Conservation (phyloP, 2,888 invertebrate genomes). For the Bugulina stolonifera region DNA sequence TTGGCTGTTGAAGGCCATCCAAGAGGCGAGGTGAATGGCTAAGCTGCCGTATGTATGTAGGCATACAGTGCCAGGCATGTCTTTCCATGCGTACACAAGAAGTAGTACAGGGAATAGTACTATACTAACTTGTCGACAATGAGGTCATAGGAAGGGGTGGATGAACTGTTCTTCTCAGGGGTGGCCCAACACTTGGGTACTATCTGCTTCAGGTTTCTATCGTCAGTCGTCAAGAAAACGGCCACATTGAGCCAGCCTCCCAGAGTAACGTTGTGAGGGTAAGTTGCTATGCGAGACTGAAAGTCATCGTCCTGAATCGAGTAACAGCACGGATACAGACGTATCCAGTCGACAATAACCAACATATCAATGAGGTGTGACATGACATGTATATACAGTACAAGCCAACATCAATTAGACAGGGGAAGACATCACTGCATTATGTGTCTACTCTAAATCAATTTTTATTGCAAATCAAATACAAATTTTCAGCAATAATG, state of each 20-base stretch:
- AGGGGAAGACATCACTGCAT: not conserved
- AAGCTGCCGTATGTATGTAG: no score
- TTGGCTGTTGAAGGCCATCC: no score
- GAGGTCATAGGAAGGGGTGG: constrained; percentile 34
- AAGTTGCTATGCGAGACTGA: constrained; percentile 32
- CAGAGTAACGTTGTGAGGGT: constrained; percentile 38
- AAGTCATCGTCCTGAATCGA: constrained; percentile 32
- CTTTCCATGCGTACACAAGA: not conserved
- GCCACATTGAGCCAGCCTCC: constrained; percentile 41
- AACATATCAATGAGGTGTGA: not conserved
- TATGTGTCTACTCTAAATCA: not conserved
- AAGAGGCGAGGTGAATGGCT: no score
- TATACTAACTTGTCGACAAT: constrained; percentile 40
- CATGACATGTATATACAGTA: not conserved
- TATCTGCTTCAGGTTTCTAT: constrained; percentile 38
- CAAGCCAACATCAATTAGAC: not conserved
- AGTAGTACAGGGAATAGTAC: not conserved
- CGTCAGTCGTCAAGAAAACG: constrained; percentile 35
- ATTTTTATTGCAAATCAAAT: not conserved
- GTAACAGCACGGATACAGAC: no score
- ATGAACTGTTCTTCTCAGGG: constrained; percentile 32
- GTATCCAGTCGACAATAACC: not conserved
- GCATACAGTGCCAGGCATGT: no score
- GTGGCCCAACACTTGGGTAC: constrained; percentile 41
- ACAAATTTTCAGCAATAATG: no score